Evolutionary conservation across 1,140 invertebrate genomes (phyloP).

Genomic region (Drosophila seguyi): DNA sequence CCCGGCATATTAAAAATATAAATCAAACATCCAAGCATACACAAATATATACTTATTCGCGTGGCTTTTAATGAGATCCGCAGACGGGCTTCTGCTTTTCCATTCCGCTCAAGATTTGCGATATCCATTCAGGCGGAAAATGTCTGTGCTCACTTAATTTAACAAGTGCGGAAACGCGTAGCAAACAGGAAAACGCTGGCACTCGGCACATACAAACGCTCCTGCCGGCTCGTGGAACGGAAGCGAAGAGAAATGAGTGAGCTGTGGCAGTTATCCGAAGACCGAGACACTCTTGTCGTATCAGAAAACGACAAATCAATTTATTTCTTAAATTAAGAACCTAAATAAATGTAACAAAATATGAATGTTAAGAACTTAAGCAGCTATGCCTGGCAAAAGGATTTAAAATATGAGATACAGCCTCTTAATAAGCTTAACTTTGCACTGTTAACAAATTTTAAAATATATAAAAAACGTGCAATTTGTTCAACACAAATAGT

Average conservation of each 20-base stretch:
- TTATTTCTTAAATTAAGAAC: background rate
- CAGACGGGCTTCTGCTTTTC: constrained; percentile 2
- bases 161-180: constrained; percentile 44
- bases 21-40: constrained; percentile 28
- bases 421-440: no score
- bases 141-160: constrained; percentile 61
- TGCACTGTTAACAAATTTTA: background rate
- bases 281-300: constrained; percentile 1
- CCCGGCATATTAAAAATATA: constrained; percentile 6
- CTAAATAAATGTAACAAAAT: no score
- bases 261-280: background rate
- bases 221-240: background rate
- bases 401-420: background rate
- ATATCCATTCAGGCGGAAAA: constrained; percentile 60
- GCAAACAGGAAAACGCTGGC: constrained; percentile 27
- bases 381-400: background rate
- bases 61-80: constrained; percentile 46
- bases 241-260: background rate
- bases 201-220: background rate
- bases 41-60: constrained; percentile 23
- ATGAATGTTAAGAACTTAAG: no score
- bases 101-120: constrained; percentile 58
- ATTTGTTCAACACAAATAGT: background rate
- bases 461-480: background rate
- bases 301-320: background rate